Base-by-base conservation (phyloP, 2,888 invertebrate genomes). In the Megalurothrips usitatus region DNA sequence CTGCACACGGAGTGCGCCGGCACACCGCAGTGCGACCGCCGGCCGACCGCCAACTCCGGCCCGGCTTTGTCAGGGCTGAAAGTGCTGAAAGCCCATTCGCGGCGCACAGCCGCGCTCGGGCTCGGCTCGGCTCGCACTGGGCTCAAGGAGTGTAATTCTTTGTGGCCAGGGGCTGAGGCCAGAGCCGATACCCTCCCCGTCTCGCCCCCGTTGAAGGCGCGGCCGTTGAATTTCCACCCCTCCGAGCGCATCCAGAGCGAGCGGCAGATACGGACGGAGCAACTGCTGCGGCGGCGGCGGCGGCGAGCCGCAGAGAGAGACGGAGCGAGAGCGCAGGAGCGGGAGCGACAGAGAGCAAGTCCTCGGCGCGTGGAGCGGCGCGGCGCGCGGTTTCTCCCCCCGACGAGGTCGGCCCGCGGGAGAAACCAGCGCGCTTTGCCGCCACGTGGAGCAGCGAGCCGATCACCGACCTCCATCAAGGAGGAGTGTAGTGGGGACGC, bases 41-140 rank as follows among this genome's bases (percentile, higher is more conserved):
- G 8, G 52, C 52, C 14, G 17, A 6, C 14, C 52, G 52, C 52
- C 17, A 52, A 11, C 52, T 17, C 52, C 8, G n/a, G n/a, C n/a
- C n/a, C n/a, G n/a, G n/a, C n/a, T 11, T 52, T 52, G 11, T 17
- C 52, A 52, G 14, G 14, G 14, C 6, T 52, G 52, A n/a, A n/a
- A n/a, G 17, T 17, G 52, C 52, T 52, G 49, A 49, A n/a, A n/a
- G n/a, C n/a, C n/a, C n/a, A n/a, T n/a, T n/a, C n/a, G n/a, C n/a
- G n/a, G 81, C 83, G 82, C 81, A 81, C 68, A 80, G 82, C 82
- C 82, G 81, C 14, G 52, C 52, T 52, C 34, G 34, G 34, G 34
- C 34, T 43, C 6, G 6, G 34, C 34, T 43, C 34, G 34, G 34
- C 34, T 6, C 34, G 52, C 52, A 11, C 11, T 17, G 49, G 49